Conservation (phyloP, 2,888 invertebrate genomes). For the Drosophila hawaiiensis region DNA sequence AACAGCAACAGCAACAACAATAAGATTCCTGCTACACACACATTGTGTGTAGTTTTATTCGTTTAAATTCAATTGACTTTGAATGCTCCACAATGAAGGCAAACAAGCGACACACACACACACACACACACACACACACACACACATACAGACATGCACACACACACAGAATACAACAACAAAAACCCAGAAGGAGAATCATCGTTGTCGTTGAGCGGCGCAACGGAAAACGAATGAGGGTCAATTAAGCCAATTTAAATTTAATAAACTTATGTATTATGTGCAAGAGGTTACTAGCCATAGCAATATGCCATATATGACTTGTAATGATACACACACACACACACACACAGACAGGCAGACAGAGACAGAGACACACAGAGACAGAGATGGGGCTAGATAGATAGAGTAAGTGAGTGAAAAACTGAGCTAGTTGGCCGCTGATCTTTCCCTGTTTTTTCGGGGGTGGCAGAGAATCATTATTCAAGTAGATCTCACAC, state of each 20-base stretch:
- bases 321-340: conserved; percentile 66
- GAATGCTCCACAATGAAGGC: conserved; percentile 77
- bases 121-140: conserved; percentile 8
- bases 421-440: conserved; percentile 3
- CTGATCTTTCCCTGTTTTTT: conserved; percentile 40
- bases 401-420: background rate
- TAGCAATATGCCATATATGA: conserved; percentile 64
- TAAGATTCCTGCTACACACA: conserved; percentile 50
- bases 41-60: conserved; percentile 75
- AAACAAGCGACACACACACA: conserved; percentile 54
- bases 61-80: conserved; percentile 80
- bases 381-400: background rate
- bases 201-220: conserved; percentile 48
- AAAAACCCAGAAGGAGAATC: conserved; percentile 31
- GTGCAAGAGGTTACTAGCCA: conserved; percentile 83
- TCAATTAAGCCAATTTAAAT: conserved; percentile 86
- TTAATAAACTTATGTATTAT: conserved; percentile 85
- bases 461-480: conserved; percentile 44
- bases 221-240: conserved; percentile 83
- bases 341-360: conserved; percentile 22
- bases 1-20: conserved; percentile 31
- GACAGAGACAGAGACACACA: background rate
- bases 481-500: conserved; percentile 44
- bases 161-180: conserved; percentile 9
- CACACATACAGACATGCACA: conserved; percentile 4